phyloP scores from a whole-genome alignment of 2,888 invertebrate species.

The Drosophila longiperda region DNA sequence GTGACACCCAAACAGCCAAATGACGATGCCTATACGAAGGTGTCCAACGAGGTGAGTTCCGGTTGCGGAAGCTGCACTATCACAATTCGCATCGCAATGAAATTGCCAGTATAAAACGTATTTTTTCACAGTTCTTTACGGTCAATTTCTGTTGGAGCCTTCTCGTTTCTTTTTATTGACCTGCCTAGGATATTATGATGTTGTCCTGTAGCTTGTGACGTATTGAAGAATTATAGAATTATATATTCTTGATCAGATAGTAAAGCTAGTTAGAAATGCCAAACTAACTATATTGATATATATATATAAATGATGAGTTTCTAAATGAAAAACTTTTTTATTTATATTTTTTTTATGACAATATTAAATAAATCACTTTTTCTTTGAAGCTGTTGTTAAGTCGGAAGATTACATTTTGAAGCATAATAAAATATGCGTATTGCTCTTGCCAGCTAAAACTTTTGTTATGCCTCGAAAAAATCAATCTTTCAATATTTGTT shows the following conservation, averaged over 20 bases:
- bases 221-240: background rate
- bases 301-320: background rate
- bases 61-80: background rate
- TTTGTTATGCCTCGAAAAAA: background rate
- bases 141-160: background rate
- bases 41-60: conserved; percentile 88
- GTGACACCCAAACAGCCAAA: conserved; percentile 94
- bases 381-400: no score
- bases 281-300: background rate
- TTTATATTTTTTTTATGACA: background rate
- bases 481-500: background rate
- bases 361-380: background rate
- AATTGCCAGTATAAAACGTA: conserved; percentile 17
- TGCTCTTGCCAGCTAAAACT: background rate
- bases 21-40: conserved; percentile 91
- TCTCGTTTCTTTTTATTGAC: background rate
- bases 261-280: background rate
- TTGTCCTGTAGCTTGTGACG: background rate
- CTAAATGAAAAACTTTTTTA: background rate
- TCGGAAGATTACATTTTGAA: background rate
- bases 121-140: conserved; percentile 17
- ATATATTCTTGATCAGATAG: background rate
- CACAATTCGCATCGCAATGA: conserved; percentile 61
- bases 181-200: background rate
- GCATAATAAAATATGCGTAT: background rate